Conservation (phyloP, 1,140 invertebrate species). For the Drosophila mauritiana region DNA sequence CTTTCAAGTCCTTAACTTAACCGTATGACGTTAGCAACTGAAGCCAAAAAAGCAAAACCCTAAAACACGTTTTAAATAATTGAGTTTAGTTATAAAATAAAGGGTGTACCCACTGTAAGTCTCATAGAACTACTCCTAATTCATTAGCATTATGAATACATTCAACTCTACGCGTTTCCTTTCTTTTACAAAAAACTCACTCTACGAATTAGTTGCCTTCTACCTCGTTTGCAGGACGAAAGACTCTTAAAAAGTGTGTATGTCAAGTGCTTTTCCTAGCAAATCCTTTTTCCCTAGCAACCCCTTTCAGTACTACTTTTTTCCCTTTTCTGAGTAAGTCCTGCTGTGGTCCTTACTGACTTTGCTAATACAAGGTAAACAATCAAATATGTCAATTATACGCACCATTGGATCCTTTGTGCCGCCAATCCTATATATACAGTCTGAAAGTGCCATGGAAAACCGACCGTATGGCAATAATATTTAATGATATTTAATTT, state of each 20-base stretch:
- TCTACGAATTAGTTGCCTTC: no score
- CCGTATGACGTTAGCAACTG: background rate
- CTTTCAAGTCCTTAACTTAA: slow-evolving; percentile 17
- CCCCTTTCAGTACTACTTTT: background rate
- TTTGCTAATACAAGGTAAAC: slow-evolving; percentile 63
- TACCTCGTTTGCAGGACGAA: background rate
- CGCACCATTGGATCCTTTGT: slow-evolving; percentile 59
- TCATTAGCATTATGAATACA: background rate
- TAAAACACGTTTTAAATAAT: background rate
- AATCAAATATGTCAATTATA: slow-evolving; percentile 71
- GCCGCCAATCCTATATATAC: slow-evolving; percentile 22
- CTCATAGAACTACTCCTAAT: background rate
- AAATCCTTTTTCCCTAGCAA: background rate
- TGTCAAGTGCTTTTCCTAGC: background rate
- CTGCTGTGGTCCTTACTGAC: slow-evolving; percentile 37
- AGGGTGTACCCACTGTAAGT: no score
- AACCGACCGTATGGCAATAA: slow-evolving; percentile 26
- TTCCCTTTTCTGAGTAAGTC: slow-evolving; percentile 8
- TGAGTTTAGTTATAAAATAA: background rate
- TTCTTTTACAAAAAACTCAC: background rate
- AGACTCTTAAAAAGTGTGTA: background rate
- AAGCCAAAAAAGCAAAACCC: background rate
- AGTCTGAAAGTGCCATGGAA: slow-evolving; percentile 15
- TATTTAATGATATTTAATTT: slow-evolving; percentile 69
- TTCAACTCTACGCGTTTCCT: background rate